Evolutionary conservation across 53 echinoderm and acorn worm genomes (phyloP).

Genomic region (Mesocentrotus franciscanus): DNA sequence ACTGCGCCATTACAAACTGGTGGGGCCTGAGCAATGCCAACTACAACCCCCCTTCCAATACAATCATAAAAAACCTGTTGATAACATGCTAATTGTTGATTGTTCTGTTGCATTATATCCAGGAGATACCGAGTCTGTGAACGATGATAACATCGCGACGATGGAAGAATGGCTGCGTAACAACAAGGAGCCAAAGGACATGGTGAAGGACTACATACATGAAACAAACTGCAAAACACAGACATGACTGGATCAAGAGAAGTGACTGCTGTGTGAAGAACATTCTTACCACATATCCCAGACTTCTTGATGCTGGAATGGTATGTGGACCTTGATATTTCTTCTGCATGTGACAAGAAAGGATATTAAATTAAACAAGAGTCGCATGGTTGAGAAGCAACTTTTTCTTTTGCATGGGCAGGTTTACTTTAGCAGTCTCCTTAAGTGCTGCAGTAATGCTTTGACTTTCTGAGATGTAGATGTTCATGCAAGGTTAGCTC

Average conservation of each 20-base stretch:
- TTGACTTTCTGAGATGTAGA: no score
- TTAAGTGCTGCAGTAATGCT: no score
- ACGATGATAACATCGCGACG: conserved; percentile 21
- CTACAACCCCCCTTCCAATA: conserved; percentile 10
- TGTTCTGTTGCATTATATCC: conserved; percentile 9
- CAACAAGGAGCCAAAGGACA: conserved; percentile 38
- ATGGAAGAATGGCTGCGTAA: conserved; percentile 55
- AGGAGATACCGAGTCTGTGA: conserved; percentile 42
- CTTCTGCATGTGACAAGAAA: conserved; percentile 31
- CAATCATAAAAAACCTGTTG: neutral
- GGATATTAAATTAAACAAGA: conserved; percentile 22
- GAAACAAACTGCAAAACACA: conserved; percentile 38
- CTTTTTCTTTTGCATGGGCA: conserved; percentile 4
- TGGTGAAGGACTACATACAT: conserved; percentile 55
- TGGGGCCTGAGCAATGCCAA: no score
- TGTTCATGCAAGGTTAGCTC: no score
- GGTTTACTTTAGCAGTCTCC: conserved; percentile 21
- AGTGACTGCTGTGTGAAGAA: no score
- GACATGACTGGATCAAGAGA: no score
- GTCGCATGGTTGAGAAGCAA: no score
- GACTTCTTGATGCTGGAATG: no score
- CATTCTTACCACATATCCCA: no score
- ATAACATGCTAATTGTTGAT: neutral
- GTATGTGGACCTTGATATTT: no score
- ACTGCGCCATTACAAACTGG: no score